These are phyloP conservation scores for Rostratula benghalensis DNA, from an alignment of 2,113 vertebrate genomes.

Conservation along the genomic window DNA sequence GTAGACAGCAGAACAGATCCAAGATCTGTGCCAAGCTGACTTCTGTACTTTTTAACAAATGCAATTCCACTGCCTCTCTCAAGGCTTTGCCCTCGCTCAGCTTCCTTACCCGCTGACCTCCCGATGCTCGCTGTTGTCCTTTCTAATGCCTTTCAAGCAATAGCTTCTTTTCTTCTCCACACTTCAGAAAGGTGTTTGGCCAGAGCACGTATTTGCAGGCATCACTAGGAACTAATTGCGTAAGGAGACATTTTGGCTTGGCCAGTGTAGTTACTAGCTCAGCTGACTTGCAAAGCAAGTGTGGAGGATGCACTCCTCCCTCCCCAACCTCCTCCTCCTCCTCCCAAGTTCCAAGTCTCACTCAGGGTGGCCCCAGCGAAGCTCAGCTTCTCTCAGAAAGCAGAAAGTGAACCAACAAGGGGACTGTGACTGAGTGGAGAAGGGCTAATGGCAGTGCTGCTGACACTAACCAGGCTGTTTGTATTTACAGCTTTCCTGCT, in stretches of 20 bases:
- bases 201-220: background rate
- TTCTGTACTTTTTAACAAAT: background rate
- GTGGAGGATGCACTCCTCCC: background rate
- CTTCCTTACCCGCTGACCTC: background rate
- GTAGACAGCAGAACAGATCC: background rate
- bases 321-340: slow-evolving; percentile 19
- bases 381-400: background rate
- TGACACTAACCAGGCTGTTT: background rate
- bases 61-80: background rate
- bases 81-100: background rate
- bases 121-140: background rate
- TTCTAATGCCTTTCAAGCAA: background rate
- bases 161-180: background rate
- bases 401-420: background rate
- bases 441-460: background rate
- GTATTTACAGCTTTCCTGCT: slow-evolving; percentile 23
- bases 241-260: slow-evolving; percentile 3
- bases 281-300: slow-evolving; percentile 10
- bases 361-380: background rate
- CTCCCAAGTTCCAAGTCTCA: background rate
- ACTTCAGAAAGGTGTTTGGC: background rate
- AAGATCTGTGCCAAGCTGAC: background rate
- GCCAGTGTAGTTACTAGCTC: background rate
- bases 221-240: background rate
- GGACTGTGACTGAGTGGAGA: background rate